Conservation (phyloP, 2,113 vertebrate genomes). For the Amazona vittata region DNA sequence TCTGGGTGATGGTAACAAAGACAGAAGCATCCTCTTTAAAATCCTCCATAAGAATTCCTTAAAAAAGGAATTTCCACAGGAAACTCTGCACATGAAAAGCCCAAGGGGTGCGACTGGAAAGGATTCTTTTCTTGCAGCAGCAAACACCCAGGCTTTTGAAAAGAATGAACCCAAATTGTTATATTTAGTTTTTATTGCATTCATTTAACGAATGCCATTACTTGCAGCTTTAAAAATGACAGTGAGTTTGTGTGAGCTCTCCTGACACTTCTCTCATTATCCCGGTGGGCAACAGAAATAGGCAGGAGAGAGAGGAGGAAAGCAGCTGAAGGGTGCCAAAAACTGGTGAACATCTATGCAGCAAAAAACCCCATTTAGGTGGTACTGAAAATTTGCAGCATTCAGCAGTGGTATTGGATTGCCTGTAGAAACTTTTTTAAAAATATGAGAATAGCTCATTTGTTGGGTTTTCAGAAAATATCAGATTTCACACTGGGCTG, state of each 20-base stretch:
- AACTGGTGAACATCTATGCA: neutral
- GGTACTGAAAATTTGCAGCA: neutral
- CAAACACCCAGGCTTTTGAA: constrained; percentile 26
- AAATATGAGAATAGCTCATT: constrained; percentile 44
- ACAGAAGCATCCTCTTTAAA: neutral
- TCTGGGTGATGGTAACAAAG: neutral
- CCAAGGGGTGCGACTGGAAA: constrained; percentile 14
- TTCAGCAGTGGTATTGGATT: neutral
- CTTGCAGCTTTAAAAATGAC: constrained; percentile 31
- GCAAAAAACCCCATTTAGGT: neutral
- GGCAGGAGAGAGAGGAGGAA: constrained; percentile 32
- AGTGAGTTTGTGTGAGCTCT: constrained; percentile 29
- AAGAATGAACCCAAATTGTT: neutral
- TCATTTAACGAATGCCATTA: constrained; percentile 32
- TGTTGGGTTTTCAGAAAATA: constrained; percentile 39
- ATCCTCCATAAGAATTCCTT: neutral
- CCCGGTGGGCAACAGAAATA: constrained; percentile 48
- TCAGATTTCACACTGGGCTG: constrained; percentile 40
- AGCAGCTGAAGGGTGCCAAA: constrained; percentile 42
- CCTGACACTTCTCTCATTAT: constrained; percentile 44
- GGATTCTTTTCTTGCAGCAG: constrained; percentile 14
- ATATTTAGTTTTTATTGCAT: constrained; percentile 49
- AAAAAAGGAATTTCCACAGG: neutral
- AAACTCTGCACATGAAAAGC: neutral
- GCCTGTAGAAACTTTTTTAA: constrained; percentile 18